Percentiles rank a stretch among this genome's conserved stretches.
Conservation (phyloP, 2,113 vertebrate genomes). For the Gymnobelideus leadbeateri region DNA sequence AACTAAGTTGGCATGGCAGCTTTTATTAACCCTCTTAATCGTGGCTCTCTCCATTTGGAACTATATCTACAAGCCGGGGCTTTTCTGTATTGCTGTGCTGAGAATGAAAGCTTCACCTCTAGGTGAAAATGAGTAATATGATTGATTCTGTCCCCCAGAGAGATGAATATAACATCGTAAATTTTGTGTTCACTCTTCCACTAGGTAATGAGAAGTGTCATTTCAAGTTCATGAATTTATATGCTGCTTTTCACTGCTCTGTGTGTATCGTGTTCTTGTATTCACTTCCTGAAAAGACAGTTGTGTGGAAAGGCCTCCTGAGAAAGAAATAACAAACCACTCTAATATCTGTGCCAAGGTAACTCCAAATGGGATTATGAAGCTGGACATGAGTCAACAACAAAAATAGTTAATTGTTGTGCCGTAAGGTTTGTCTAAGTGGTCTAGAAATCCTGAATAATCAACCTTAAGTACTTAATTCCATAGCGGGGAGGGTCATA, state of each 20-base stretch:
- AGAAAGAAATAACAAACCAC: background rate
- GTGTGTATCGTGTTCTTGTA: background rate
- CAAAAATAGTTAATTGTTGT: no score
- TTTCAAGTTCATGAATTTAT: constrained; percentile 58
- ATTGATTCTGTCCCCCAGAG: constrained; percentile 39
- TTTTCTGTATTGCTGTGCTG: constrained; percentile 14
- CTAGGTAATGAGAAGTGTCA: constrained; percentile 18
- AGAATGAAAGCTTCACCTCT: constrained; percentile 38
- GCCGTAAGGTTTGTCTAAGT: no score
- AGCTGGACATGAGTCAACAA: background rate
- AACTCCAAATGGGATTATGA: background rate
- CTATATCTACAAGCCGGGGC: constrained; percentile 12
- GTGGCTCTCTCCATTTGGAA: background rate
- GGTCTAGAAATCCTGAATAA: no score
- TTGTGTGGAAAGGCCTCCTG: background rate
- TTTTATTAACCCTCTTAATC: background rate
- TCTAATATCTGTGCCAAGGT: background rate
- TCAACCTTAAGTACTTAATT: no score
- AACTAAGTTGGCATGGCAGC: background rate
- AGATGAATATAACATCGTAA: constrained; percentile 41
- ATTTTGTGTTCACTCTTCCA: constrained; percentile 26
- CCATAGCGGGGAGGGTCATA: no score
- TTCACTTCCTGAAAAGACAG: background rate
- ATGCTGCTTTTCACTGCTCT: background rate
- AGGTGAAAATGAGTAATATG: constrained; percentile 38